Conservation (phyloP, 2,888 invertebrate species). For the Oligia fasciuncula region DNA sequence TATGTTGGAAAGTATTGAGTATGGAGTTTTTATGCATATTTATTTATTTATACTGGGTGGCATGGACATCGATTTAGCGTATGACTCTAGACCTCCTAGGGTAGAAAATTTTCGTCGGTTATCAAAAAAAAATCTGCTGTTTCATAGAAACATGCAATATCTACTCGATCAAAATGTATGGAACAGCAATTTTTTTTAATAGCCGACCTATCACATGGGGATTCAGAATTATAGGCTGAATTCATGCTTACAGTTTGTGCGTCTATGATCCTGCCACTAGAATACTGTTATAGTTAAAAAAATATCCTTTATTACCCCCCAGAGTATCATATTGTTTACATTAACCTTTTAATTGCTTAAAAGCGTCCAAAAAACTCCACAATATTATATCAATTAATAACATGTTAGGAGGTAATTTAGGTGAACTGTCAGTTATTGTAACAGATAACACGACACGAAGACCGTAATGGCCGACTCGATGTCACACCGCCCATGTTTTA, state of each 20-base stretch:
- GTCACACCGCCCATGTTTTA: slow-evolving; percentile 70
- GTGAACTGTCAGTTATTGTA: slow-evolving; percentile 80
- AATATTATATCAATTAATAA: slow-evolving; percentile 79
- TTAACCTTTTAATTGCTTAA: slow-evolving; percentile 67
- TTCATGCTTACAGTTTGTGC: background rate
- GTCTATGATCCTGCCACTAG: background rate
- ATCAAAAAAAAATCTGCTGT: too few species aligned
- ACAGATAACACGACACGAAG: slow-evolving; percentile 74
- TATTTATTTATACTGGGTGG: too few species aligned
- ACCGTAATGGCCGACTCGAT: slow-evolving; percentile 78
- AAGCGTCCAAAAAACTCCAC: slow-evolving; percentile 66
- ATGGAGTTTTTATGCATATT: too few species aligned
- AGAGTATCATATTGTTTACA: slow-evolving; percentile 67
- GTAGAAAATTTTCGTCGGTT: too few species aligned
- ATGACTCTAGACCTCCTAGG: too few species aligned
- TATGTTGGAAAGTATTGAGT: background rate
- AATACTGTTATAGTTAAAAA: slow-evolving; percentile 18
- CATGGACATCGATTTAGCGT: too few species aligned
- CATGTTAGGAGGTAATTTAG: slow-evolving; percentile 82
- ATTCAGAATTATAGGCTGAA: background rate
- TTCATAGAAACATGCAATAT: too few species aligned
- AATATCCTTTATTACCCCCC: slow-evolving; percentile 57
- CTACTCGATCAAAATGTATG: too few species aligned
- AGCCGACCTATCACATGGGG: too few species aligned
- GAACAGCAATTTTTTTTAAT: too few species aligned